These are phyloP conservation scores for Phaonia tiefii DNA, from an alignment of 2,888 invertebrate genomes.

Conservation along the genomic window DNA sequence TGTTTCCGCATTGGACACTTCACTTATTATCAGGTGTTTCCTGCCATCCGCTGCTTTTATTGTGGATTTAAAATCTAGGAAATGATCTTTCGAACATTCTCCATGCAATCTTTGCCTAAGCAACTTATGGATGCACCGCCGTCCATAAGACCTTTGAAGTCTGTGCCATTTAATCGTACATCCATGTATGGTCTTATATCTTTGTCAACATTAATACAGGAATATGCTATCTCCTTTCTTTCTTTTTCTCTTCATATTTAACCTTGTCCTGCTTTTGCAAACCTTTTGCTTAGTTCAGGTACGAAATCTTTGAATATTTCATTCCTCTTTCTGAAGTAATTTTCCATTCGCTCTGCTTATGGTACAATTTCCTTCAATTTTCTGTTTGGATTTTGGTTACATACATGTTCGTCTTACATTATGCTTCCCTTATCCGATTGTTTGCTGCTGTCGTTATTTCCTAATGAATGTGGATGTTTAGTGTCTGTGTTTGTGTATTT, in stretches of 20 bases:
- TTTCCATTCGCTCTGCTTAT: neutral
- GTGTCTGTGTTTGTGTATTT: too few species aligned
- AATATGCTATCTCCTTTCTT: neutral
- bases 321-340: neutral
- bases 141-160: constrained; percentile 6
- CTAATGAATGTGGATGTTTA: too few species aligned
- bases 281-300: neutral
- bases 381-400: too few species aligned
- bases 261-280: constrained; percentile 2
- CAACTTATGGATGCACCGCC: constrained; percentile 6
- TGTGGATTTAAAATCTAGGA: neutral
- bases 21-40: neutral
- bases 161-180: neutral
- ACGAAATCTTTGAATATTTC: neutral
- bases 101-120: neutral
- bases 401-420: too few species aligned
- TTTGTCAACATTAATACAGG: neutral
- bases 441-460: too few species aligned
- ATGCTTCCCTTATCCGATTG: too few species aligned
- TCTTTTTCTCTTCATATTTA: neutral
- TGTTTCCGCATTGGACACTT: constrained; percentile 10
- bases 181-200: constrained; percentile 1
- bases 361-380: constrained; percentile 1
- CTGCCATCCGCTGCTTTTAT: neutral
- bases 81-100: neutral